These are phyloP conservation scores for Todus mexicanus DNA, from an alignment of 2,797 vertebrate species.

Conservation along the genomic window DNA sequence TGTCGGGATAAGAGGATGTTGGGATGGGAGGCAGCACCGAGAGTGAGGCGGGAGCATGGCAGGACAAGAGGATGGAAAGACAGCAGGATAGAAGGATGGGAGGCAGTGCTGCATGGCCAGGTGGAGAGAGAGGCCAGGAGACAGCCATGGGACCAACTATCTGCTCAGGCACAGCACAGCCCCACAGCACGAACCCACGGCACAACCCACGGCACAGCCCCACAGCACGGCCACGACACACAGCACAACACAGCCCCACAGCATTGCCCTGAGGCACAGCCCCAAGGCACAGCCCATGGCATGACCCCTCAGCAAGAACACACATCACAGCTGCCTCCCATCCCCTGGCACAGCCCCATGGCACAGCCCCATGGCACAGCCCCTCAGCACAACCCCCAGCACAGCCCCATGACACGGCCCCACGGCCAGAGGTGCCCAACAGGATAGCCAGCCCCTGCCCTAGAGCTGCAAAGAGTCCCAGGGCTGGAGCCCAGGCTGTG, in stretches of 20 bases:
- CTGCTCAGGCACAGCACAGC: conserved; percentile 10
- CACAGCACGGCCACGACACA: not conserved
- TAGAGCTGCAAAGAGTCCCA: not conserved
- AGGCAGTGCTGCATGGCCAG: not conserved
- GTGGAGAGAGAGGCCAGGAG: not conserved
- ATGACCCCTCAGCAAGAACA: not conserved
- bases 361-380: not conserved
- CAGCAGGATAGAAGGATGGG: not conserved
- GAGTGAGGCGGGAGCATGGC: not conserved
- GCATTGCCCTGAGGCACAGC: not conserved
- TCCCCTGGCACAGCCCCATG: not conserved
- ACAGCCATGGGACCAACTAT: not conserved
- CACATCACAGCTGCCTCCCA: not conserved
- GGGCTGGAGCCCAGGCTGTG: not conserved
- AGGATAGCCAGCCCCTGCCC: not conserved
- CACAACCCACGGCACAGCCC: not conserved
- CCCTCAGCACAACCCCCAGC: not conserved
- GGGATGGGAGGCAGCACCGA: not conserved
- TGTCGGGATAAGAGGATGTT: not conserved
- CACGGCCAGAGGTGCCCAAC: not conserved
- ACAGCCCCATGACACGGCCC: not conserved
- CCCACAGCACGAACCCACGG: not conserved
- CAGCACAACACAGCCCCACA: not conserved
- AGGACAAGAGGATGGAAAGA: not conserved
- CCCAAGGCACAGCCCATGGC: not conserved